A percentile compares a stretch with the other conserved stretches of the same genome.
phyloP scores from a whole-genome alignment of 2,113 vertebrate genomes.

The Sceloporus tristichus region DNA sequence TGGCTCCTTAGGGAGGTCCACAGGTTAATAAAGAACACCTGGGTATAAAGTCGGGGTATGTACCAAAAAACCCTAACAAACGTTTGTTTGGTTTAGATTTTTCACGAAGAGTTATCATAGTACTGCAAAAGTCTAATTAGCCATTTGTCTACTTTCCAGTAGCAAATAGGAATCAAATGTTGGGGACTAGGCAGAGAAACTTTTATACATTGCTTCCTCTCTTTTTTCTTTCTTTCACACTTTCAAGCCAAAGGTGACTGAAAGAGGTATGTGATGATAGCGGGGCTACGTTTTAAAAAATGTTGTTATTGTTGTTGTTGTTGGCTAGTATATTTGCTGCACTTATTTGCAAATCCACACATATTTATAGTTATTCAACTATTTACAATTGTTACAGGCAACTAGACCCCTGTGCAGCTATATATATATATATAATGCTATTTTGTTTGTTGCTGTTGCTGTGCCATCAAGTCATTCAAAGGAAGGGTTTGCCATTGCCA shows the following conservation, averaged over 20 bases:
- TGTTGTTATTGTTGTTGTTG: neutral
- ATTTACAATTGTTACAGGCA: neutral
- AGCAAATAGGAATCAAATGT: neutral
- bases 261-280: neutral
- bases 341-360: neutral
- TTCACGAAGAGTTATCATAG: neutral
- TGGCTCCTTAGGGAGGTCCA: neutral
- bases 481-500: no score
- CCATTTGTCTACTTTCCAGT: neutral
- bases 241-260: neutral
- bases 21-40: neutral
- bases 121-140: neutral
- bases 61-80: neutral
- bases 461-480: no score
- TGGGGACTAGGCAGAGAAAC: neutral
- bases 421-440: neutral
- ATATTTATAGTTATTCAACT: neutral
- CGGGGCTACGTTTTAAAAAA: neutral
- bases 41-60: neutral
- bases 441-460: no score
- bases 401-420: no score
- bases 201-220: neutral
- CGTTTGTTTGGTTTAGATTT: neutral
- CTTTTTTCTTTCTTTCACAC: neutral
- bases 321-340: neutral